phyloP scores from a whole-genome alignment of 2,797 vertebrate species.

The Sebastolobus altivelis region DNA sequence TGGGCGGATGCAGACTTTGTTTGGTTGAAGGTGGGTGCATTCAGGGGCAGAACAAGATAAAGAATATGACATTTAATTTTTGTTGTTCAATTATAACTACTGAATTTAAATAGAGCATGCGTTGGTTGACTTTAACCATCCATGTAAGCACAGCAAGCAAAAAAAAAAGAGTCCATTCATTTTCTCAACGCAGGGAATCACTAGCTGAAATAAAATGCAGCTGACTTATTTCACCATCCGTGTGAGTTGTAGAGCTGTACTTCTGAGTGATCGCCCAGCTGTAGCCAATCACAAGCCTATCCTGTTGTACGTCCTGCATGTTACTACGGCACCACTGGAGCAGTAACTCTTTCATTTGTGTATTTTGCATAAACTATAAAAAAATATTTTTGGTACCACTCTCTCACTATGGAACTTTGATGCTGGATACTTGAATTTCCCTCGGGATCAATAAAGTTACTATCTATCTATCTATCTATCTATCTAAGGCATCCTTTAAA shows the following conservation, averaged over 20 bases:
- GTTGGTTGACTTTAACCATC: conserved; percentile 26
- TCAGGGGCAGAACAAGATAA: conserved; percentile 13
- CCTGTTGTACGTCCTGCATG: background rate
- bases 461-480: too few relatives aligned
- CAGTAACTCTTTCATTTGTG: background rate
- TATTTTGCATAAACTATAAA: background rate
- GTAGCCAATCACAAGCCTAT: background rate
- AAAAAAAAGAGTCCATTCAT: background rate
- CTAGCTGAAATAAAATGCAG: conserved; percentile 6
- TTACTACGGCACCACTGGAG: background rate
- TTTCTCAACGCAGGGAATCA: background rate
- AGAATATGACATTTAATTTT: background rate
- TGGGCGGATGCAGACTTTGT: conserved; percentile 9
- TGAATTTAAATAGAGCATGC: background rate
- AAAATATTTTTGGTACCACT: background rate
- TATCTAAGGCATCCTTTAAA: background rate
- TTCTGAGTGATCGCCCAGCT: background rate
- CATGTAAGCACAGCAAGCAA: conserved; percentile 11
- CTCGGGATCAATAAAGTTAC: too few relatives aligned
- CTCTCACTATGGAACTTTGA: too few relatives aligned
- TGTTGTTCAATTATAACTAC: background rate
- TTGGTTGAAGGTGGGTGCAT: conserved; percentile 15
- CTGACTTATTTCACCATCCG: conserved; percentile 1
- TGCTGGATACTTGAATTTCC: too few relatives aligned
- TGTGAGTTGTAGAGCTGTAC: background rate